phyloP scores from a whole-genome alignment of 2,888 invertebrate species.

The Halocaridina rubra region DNA sequence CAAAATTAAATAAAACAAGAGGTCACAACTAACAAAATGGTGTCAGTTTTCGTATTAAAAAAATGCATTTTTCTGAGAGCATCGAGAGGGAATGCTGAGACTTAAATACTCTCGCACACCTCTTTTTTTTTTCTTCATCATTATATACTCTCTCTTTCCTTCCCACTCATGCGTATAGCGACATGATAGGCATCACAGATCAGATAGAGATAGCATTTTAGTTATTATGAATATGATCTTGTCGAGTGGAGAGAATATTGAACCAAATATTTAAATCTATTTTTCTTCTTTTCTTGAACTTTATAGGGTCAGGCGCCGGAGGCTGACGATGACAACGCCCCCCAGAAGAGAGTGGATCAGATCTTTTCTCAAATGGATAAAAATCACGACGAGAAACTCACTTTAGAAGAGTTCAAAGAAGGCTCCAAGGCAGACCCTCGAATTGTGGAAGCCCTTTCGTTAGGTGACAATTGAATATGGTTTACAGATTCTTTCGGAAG shows the following conservation, averaged over 20 bases:
- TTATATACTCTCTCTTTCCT: neutral
- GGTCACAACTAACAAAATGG: neutral
- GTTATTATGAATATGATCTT: too few species aligned
- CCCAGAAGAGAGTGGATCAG: conserved; percentile 96
- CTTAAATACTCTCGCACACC: neutral
- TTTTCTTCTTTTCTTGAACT: neutral
- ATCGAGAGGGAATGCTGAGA: neutral
- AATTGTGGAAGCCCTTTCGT: conserved; percentile 94
- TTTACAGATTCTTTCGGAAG: too few species aligned
- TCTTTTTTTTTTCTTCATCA: neutral
- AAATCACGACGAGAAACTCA: conserved; percentile 96
- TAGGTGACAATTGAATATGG: conserved; percentile 74
- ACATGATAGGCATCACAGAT: neutral
- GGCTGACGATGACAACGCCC: conserved; percentile 87
- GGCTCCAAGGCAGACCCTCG: conserved; percentile 98
- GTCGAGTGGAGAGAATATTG: too few species aligned
- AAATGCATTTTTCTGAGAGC: neutral
- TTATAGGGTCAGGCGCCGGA: conserved; percentile 88
- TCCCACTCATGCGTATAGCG: neutral
- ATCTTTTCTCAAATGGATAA: conserved; percentile 99
- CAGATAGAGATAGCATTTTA: too few species aligned
- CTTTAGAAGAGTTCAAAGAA: conserved; percentile 95
- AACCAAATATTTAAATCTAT: too few species aligned
- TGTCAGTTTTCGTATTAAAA: neutral
- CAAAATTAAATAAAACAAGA: neutral